Base-by-base conservation (phyloP, 2,888 invertebrate species). In the Isoperla grammatica region DNA sequence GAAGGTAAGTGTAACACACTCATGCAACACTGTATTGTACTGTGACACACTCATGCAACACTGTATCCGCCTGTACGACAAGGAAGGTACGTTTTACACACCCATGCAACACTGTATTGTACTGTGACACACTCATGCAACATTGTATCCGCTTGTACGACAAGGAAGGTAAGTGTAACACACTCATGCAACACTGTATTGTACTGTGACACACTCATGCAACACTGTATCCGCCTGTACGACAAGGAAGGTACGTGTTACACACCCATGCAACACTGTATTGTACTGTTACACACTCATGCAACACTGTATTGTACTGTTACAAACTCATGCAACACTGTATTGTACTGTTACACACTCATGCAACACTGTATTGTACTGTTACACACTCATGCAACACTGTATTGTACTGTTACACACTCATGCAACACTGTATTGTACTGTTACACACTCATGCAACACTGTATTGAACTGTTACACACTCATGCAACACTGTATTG, bases 141-240 rank as follows among this genome's bases (percentile, higher is more conserved):
- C n/a, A n/a, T n/a, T n/a, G n/a, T n/a, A n/a, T 83, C 74, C 75
- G 82, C 63, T 77, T 83, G 15, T 78, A 84, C 68, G 83, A 83
- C 70, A 82, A 81, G 70, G 78, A 79, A 70, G 77, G 76, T 72
- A 61, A 65, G 64, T 45, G n/a, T 1, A 40, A 37, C n/a, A n/a
- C 11, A 13, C 15, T 40, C 1, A 12, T 35, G n/a, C 15, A 56
- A 6, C 22, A 13, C 13, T 15, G 40, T 54, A 11, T 8, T 11
- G 6, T 6, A 37, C 11, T 6, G 37, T 37, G 6, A 11, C 8
- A 37, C 37, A 11, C 37, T 37, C 42, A 42, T 42, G 42, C 15
- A n/a, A n/a, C n/a, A n/a, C n/a, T 83, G 15, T 78, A 84, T 83
- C 74, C 75, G 82, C 63, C 77, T 83, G 15, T 78, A 84, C 68